phyloP scores from a whole-genome alignment of 2,797 vertebrate species.

The Buceros bicornis region DNA sequence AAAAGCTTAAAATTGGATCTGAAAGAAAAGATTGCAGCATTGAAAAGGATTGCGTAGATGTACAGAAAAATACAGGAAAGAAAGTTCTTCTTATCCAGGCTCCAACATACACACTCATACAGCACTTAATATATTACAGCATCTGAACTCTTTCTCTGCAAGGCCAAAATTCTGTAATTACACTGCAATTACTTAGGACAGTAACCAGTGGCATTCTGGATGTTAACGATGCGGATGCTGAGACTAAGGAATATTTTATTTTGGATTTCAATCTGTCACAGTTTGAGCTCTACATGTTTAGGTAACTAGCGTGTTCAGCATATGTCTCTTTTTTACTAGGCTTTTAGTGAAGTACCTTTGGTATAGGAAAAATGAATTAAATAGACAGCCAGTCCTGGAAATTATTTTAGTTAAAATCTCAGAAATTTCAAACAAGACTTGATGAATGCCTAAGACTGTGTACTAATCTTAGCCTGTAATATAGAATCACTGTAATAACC shows the following conservation, averaged over 20 bases:
- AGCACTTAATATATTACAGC: background rate
- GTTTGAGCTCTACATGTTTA: background rate
- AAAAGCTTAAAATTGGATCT: conserved; percentile 97
- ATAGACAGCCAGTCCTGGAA: background rate
- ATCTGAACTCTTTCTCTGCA: background rate
- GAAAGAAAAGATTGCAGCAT: conserved; percentile 44
- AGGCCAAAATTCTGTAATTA: background rate
- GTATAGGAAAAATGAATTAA: background rate
- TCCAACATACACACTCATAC: background rate
- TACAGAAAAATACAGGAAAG: background rate
- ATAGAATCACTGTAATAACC: background rate
- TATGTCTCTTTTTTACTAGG: background rate
- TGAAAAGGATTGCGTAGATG: background rate
- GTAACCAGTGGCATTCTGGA: background rate
- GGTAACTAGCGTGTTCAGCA: background rate
- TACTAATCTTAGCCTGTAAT: background rate
- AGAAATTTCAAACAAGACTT: background rate
- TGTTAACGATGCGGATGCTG: background rate
- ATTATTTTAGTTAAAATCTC: background rate
- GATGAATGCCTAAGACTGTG: background rate
- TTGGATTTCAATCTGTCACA: background rate
- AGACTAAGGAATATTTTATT: background rate
- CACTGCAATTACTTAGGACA: background rate
- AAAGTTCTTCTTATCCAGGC: background rate
- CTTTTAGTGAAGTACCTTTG: background rate